A percentile compares a stretch with the other conserved stretches of the same genome.
Conservation (phyloP, 2,888 invertebrate genomes). For the Pyralis farinalis region DNA sequence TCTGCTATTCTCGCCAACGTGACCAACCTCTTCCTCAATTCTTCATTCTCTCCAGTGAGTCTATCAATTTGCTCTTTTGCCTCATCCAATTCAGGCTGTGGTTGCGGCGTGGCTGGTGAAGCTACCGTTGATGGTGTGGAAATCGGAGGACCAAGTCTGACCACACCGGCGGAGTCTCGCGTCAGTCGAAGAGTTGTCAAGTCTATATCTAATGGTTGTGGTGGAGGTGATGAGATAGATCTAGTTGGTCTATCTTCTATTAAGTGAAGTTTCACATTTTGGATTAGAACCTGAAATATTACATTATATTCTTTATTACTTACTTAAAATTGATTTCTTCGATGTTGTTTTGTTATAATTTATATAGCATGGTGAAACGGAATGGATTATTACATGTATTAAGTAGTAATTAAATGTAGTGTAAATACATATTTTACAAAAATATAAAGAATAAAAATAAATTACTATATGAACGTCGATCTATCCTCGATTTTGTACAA, state of each 20-base stretch:
- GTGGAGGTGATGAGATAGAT: slow-evolving; percentile 89
- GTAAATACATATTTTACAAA: too few species aligned
- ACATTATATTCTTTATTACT: too few species aligned
- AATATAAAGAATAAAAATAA: too few species aligned
- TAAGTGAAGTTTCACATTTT: slow-evolving; percentile 87
- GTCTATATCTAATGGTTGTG: slow-evolving; percentile 88
- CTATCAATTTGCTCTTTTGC: slow-evolving; percentile 57
- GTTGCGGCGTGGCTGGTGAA: slow-evolving; percentile 48
- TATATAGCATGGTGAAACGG: too few species aligned
- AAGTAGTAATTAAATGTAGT: too few species aligned
- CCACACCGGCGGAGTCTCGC: slow-evolving; percentile 87
- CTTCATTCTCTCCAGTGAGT: slow-evolving; percentile 70
- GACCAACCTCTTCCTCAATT: slow-evolving; percentile 64
- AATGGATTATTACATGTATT: too few species aligned
- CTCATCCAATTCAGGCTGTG: slow-evolving; percentile 66
- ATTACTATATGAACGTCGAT: too few species aligned
- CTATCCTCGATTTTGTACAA: too few species aligned
- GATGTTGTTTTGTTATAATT: too few species aligned
- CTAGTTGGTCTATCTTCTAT: slow-evolving; percentile 92
- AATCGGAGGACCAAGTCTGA: slow-evolving; percentile 84
- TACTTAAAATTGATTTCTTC: too few species aligned
- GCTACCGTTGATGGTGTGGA: slow-evolving; percentile 41
- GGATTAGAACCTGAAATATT: slow-evolving; percentile 83
- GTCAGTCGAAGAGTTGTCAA: slow-evolving; percentile 86
- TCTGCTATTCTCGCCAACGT: slow-evolving; percentile 76